Evolutionary conservation across 23 tunicate species (phyloP).

Genomic region (Ascidia mentula): DNA sequence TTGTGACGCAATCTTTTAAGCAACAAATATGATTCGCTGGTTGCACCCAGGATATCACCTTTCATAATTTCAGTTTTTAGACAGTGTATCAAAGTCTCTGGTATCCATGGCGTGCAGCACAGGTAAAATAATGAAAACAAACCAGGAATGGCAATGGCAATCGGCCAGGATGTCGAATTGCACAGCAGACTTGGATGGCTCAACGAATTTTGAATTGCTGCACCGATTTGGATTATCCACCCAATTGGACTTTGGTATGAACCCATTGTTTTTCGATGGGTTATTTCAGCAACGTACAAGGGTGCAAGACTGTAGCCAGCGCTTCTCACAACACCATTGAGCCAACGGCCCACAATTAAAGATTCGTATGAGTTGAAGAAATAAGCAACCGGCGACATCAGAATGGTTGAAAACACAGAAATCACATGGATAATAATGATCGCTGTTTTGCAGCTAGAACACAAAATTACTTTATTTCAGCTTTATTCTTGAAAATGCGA

Average conservation of each 20-base stretch:
- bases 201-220: conserved; percentile 12
- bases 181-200: conserved; percentile 35
- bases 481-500: not conserved
- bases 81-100: conserved; percentile 31
- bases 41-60: not conserved
- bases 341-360: conserved; percentile 46
- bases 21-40: not conserved
- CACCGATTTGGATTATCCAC: conserved; percentile 23
- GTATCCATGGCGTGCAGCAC: conserved; percentile 25
- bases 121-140: conserved; percentile 36
- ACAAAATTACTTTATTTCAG: too few relatives aligned
- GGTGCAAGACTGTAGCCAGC: conserved; percentile 18
- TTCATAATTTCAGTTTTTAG: not conserved
- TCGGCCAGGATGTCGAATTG: conserved; percentile 20
- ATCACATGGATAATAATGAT: conserved; percentile 27
- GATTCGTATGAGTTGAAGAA: conserved; percentile 41
- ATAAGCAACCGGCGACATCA: conserved; percentile 41
- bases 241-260: conserved; percentile 22
- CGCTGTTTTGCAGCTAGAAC: conserved; percentile 34
- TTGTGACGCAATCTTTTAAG: conserved; percentile 18
- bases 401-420: conserved; percentile 25
- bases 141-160: conserved; percentile 36
- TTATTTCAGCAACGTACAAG: conserved; percentile 38
- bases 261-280: conserved; percentile 38
- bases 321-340: conserved; percentile 47